Evolutionary conservation across 1,140 invertebrate species (phyloP), one percentile per base, ranked within the genome.

Genomic region (Cylas formicarius): DNA sequence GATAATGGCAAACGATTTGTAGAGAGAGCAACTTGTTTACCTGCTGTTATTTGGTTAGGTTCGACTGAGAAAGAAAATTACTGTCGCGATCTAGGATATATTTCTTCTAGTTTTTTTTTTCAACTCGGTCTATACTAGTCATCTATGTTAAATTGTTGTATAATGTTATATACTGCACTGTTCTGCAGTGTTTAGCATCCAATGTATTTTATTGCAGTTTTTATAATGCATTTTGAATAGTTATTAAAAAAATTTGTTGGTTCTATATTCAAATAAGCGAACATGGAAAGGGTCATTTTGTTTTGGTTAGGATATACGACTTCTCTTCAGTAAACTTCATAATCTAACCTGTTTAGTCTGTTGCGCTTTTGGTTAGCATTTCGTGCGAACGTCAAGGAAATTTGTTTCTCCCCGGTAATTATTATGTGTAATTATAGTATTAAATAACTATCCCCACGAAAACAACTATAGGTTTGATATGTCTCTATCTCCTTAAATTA

Each of bases 71-170:
- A 10, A 26, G 21, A 23, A 29, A 40, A 18, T n/a, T 43, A 35
- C 17, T 34, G 4, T 44, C 31, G 17, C 17, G 18, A 31, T 31
- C 39, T 32, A 34, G 46, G 29, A 42, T 36, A 29, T 41, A n/a
- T 18, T 21, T 29, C 44, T 47, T 48, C 46, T 44, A 49, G 40
- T 55, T 44, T 49, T 48, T 48, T 55, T 45, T 43, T 49, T 53
- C 50, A 53, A 58, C 61, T 61, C 58, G 55, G 56, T 60, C 61
- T 55, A 51, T 58, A 60, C 61, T 63, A 63, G 61, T 63, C 61
- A 63, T 60, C 56, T 63, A 60, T 52, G 48, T 60, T 60, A 51
- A 61, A 56, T 58, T 52, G 47, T 60, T 57, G 55, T 57, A 51
- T 57, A 53, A 60, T 56, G 47, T 48, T 59, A 49, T 52, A 51